Evolutionary conservation across 2,888 invertebrate species (phyloP), one percentile per base, ranked within the genome.

Genomic region (Caenorhabditis uteleia): DNA sequence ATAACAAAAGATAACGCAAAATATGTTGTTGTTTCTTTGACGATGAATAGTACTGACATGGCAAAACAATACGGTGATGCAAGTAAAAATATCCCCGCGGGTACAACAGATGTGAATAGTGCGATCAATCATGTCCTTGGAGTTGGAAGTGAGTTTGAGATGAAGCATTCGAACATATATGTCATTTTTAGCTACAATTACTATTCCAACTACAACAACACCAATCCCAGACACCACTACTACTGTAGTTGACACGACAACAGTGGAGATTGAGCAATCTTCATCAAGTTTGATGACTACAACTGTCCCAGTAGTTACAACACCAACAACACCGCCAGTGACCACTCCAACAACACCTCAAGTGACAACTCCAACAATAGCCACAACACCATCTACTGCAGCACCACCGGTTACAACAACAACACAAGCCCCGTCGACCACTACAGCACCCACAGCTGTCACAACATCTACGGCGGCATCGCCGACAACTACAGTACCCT

Each of bases 1-100:
- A 7, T 39, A 31, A 14, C 5, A 10, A 27, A 43, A 4, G n/a
- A 26, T 26, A 12, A n/a, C 2, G 12, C 8, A 18, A 23, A 16
- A 5, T 39, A 29, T 40, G 39, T 39, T 18, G 40, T 49, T 29
- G 21, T 40, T 31, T 49, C 49, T 2, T 18, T 16, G 7, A 21
- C 27, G 1, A 16, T 38, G 31, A n/a, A 39, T n/a, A 20, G 18
- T 14, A 21, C 20, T 2, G n/a, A 26, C 2, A 49, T 49, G 49
- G 21, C 12, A 29, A 1, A n/a, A 39, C 1, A 20, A 18, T 49
- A 39, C 27, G 40, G 29, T 6, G 27, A 49, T 0, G 29, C 8
- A 6, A 49, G 8, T 18, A 10, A n/a, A 3, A 47, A 47, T 18
- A 39, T 49, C 29, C 25, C 49, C 1, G 20, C 29, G 0, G 18